Evolutionary conservation across 2,888 invertebrate species (phyloP).

Genomic region (Caenorhabditis afra): DNA sequence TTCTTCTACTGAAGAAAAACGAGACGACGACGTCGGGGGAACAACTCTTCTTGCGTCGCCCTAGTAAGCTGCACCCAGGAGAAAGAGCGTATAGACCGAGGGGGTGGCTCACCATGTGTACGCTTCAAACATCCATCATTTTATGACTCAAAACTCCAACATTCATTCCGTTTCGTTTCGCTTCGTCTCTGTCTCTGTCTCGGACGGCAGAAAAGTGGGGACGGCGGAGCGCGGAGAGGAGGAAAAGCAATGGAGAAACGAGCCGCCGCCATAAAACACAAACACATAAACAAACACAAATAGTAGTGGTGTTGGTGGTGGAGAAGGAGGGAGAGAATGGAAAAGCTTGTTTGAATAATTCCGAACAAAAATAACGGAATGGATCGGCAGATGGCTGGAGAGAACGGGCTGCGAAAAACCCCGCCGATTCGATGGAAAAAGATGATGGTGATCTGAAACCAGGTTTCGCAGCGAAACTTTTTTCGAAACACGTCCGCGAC

Average conservation of each 20-base stretch:
- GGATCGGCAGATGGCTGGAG: conserved; percentile 15
- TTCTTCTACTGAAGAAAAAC: conserved; percentile 23
- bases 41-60: conserved; percentile 20
- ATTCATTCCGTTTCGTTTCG: conserved; percentile 38
- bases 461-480: not conserved
- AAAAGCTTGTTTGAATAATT: conserved; percentile 47
- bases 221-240: not conserved
- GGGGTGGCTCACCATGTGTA: conserved; percentile 46
- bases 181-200: no score
- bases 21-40: conserved; percentile 6
- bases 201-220: conserved; percentile 5
- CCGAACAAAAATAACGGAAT: conserved; percentile 36
- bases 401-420: no score
- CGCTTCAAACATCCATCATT: conserved; percentile 56
- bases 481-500: not conserved
- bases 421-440: no score
- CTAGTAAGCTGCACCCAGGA: conserved; percentile 44
- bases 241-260: no score
- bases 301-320: not conserved
- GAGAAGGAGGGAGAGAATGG: not conserved
- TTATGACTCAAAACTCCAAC: conserved; percentile 60
- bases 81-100: conserved; percentile 26
- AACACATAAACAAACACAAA: conserved; percentile 57
- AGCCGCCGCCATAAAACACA: conserved; percentile 50
- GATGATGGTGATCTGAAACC: not conserved